phyloP scores from a whole-genome alignment of 2,888 invertebrate genomes.

The Lypha dubia region DNA sequence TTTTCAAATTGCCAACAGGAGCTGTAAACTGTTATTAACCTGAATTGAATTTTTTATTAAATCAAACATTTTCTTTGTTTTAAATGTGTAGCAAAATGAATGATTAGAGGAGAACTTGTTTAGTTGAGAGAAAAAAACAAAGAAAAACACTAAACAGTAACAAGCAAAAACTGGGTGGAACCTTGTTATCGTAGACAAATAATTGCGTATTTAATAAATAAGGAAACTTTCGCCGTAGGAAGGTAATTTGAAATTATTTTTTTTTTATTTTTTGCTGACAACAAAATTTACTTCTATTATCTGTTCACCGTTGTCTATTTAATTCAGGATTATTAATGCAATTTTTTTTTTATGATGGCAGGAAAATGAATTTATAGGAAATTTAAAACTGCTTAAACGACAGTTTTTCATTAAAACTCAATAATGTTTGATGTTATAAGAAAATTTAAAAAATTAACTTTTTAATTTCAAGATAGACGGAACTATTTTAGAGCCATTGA shows the following conservation, averaged over 20 bases:
- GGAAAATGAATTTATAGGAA: background rate
- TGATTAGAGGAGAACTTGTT: background rate
- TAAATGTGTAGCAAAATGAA: background rate
- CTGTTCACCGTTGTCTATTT: background rate
- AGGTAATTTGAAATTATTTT: background rate
- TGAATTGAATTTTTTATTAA: conserved; percentile 33
- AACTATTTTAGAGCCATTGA: too few relatives aligned
- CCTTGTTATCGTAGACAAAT: background rate
- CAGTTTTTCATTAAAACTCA: too few relatives aligned
- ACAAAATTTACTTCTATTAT: background rate
- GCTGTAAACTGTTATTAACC: conserved; percentile 5
- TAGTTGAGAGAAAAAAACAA: too few relatives aligned
- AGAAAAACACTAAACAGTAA: too few relatives aligned
- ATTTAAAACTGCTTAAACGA: too few relatives aligned
- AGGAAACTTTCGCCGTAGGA: background rate
- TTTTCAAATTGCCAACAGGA: background rate
- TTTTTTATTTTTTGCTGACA: background rate
- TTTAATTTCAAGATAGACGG: too few relatives aligned
- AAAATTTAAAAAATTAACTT: too few relatives aligned
- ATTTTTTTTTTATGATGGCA: background rate
- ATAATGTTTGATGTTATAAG: too few relatives aligned
- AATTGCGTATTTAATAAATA: background rate
- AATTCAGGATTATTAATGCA: background rate
- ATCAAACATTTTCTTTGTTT: conserved; percentile 23
- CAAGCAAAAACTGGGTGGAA: background rate